These are phyloP conservation scores for Metalampra italica DNA, from an alignment of 2,888 invertebrate species.

Conservation along the genomic window DNA sequence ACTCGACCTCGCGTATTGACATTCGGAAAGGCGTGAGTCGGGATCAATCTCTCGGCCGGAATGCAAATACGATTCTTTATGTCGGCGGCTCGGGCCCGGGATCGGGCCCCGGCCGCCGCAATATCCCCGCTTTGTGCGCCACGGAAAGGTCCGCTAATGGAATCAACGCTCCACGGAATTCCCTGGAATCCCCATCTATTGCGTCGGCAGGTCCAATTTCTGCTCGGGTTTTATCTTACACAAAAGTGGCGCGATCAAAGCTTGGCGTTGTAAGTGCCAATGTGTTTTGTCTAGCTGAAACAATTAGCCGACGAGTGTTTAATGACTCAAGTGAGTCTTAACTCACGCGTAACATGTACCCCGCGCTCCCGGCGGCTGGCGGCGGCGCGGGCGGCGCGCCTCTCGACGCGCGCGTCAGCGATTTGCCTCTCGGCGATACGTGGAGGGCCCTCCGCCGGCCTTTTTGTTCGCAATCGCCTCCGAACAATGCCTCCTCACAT, in stretches of 20 bases:
- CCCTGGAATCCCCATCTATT: constrained; percentile 12
- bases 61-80: constrained; percentile 68
- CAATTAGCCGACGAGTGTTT: too few relatives aligned
- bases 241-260: constrained; percentile 7
- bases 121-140: constrained; percentile 58
- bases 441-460: constrained; percentile 24
- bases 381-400: not conserved
- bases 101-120: constrained; percentile 47
- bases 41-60: constrained; percentile 55
- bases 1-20: constrained; percentile 55
- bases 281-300: not conserved
- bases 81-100: constrained; percentile 44
- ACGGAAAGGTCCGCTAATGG: constrained; percentile 64
- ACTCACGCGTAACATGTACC: too few relatives aligned
- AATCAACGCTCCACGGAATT: constrained; percentile 40
- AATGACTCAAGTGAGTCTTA: too few relatives aligned
- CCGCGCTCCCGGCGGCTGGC: not conserved
- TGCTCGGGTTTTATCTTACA: constrained; percentile 10
- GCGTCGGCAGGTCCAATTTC: constrained; percentile 10
- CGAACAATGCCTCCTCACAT: constrained; percentile 1
- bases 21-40: constrained; percentile 46
- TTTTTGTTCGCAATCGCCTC: constrained; percentile 21
- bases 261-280: constrained; percentile 1
- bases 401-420: constrained; percentile 24
- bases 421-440: constrained; percentile 31